These are phyloP conservation scores for Drosophila conformis DNA, from an alignment of 2,888 invertebrate species.

Conservation along the genomic window DNA sequence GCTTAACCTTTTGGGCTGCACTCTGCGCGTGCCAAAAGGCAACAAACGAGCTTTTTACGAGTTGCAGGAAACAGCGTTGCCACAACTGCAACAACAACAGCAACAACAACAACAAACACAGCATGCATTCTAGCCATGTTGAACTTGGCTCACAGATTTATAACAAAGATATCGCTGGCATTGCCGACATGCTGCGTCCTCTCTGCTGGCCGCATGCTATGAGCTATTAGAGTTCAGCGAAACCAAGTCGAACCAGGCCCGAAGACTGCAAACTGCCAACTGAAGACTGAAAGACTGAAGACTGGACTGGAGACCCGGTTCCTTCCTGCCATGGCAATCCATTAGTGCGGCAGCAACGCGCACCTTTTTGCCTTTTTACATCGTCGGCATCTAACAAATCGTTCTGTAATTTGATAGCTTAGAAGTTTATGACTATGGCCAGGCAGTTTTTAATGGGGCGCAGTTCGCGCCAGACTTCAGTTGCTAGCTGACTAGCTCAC, in stretches of 20 bases:
- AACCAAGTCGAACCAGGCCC: constrained; percentile 53
- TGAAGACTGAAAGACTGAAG: constrained; percentile 5
- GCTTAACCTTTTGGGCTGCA: constrained; percentile 70
- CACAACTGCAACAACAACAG: constrained; percentile 44
- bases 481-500: constrained; percentile 32
- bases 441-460: constrained; percentile 79
- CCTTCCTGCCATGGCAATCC: constrained; percentile 66
- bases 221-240: constrained; percentile 79
- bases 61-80: constrained; percentile 62
- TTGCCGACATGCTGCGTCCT: constrained; percentile 76
- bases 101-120: constrained; percentile 68
- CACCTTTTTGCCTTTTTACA: constrained; percentile 60
- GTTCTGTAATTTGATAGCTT: constrained; percentile 82
- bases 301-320: constrained; percentile 46
- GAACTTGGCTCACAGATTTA: constrained; percentile 81
- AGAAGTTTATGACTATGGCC: constrained; percentile 80
- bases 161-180: constrained; percentile 82
- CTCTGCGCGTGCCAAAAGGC: constrained; percentile 80
- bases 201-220: constrained; percentile 60
- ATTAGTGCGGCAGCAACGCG: constrained; percentile 61
- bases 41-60: constrained; percentile 80
- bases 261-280: constrained; percentile 22
- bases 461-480: constrained; percentile 59
- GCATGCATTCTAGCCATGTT: constrained; percentile 73
- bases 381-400: constrained; percentile 81